phyloP scores from a whole-genome alignment of 2,797 vertebrate genomes.

The Echiichthys vipera region DNA sequence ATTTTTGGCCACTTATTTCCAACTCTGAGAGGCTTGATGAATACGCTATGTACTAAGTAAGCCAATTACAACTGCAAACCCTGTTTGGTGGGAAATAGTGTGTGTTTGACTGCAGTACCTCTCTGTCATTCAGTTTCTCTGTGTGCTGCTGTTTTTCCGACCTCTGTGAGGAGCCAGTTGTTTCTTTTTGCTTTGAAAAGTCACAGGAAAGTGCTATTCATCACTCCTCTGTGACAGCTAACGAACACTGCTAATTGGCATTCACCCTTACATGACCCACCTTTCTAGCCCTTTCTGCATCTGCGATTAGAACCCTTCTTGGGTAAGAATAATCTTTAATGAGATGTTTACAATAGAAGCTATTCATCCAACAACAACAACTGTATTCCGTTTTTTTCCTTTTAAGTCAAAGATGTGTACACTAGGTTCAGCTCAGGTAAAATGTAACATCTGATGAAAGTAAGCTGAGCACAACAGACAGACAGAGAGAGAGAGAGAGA shows the following conservation, averaged over 20 bases:
- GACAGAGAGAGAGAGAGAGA: too few relatives aligned
- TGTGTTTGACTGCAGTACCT: neutral
- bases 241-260: neutral
- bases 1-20: neutral
- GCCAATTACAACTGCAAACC: neutral
- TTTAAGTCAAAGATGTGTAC: neutral
- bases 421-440: neutral
- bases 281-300: neutral
- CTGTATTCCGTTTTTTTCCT: neutral
- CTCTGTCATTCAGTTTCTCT: neutral
- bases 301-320: neutral
- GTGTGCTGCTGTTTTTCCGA: neutral
- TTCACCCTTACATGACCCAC: neutral
- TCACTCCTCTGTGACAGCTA: neutral
- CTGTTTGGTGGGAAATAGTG: too few relatives aligned
- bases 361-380: neutral
- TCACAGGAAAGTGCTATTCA: neutral
- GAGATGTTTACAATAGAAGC: neutral
- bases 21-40: neutral
- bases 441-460: slow-evolving; percentile 1
- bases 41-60: neutral
- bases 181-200: too few relatives aligned
- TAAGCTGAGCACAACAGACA: neutral
- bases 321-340: neutral
- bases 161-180: too few relatives aligned